Evolutionary conservation across 2,113 vertebrate genomes (phyloP).

Genomic region (Polypterus senegalus): DNA sequence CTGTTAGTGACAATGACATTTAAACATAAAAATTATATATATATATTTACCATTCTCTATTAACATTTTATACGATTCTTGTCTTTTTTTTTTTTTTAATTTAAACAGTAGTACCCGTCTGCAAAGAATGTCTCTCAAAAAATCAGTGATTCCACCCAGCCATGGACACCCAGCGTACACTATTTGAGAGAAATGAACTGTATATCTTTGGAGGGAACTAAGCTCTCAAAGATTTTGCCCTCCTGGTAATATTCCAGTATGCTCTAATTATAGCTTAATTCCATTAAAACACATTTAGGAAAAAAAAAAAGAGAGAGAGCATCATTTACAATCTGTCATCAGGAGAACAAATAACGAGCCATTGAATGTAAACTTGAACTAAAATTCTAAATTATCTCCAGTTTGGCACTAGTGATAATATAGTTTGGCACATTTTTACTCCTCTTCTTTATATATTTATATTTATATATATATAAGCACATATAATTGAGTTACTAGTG

Average conservation of each 20-base stretch:
- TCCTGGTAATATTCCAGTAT: conserved; percentile 23
- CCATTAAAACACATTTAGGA: conserved; percentile 43
- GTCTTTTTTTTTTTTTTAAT: conserved; percentile 35
- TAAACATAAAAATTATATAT: conserved; percentile 69
- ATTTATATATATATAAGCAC: conserved; percentile 25
- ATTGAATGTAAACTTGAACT: conserved; percentile 39
- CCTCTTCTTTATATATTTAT: conserved; percentile 14
- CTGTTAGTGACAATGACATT: conserved; percentile 60
- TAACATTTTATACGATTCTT: conserved; percentile 50
- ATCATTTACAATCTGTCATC: conserved; percentile 44
- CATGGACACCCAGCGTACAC: conserved; percentile 46
- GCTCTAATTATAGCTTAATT: conserved; percentile 39
- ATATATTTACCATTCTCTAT: conserved; percentile 63
- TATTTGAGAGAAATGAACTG: conserved; percentile 44
- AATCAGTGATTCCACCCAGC: conserved; percentile 42
- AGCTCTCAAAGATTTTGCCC: conserved; percentile 26
- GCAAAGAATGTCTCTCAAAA: conserved; percentile 46
- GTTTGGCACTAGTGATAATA: conserved; percentile 37
- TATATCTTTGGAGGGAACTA: conserved; percentile 49
- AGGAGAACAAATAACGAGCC: conserved; percentile 39
- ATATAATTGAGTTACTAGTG: conserved; percentile 30
- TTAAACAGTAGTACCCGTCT: conserved; percentile 46
- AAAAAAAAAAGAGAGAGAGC: conserved; percentile 26
- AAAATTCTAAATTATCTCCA: conserved; percentile 33
- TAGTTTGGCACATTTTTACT: conserved; percentile 55